phyloP scores from a whole-genome alignment of 2,888 invertebrate genomes.

The Periphyllus acericola region DNA sequence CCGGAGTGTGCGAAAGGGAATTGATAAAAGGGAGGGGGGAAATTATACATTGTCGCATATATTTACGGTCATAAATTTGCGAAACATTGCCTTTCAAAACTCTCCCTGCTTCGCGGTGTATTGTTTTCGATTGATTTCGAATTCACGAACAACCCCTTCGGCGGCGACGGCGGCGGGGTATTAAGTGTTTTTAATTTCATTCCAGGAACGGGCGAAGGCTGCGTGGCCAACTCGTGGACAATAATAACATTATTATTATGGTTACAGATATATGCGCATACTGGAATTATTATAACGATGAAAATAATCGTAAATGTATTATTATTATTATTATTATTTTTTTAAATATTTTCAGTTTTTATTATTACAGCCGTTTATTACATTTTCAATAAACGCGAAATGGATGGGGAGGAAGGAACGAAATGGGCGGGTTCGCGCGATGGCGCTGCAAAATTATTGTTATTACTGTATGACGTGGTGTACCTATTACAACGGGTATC shows the following conservation, averaged over 20 bases:
- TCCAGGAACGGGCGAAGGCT: not conserved
- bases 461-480: not conserved
- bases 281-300: not conserved
- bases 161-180: not conserved
- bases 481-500: no score
- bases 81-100: not conserved
- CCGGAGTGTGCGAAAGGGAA: not conserved
- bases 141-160: not conserved
- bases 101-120: not conserved
- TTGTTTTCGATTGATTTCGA: conserved; percentile 34
- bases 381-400: conserved; percentile 8
- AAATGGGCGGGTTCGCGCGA: not conserved
- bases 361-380: conserved; percentile 25
- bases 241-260: conserved; percentile 1
- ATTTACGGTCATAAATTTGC: not conserved
- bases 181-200: conserved; percentile 8
- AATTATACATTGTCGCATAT: not conserved
- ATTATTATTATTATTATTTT: no score
- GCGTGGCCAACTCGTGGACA: not conserved
- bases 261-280: not conserved
- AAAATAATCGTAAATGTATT: not conserved
- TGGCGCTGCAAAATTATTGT: not conserved
- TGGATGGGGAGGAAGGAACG: not conserved
- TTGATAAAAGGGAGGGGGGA: not conserved
- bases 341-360: not conserved